Base-by-base conservation (phyloP, 2,113 vertebrate genomes). In the Hippopotamus amphibius region DNA sequence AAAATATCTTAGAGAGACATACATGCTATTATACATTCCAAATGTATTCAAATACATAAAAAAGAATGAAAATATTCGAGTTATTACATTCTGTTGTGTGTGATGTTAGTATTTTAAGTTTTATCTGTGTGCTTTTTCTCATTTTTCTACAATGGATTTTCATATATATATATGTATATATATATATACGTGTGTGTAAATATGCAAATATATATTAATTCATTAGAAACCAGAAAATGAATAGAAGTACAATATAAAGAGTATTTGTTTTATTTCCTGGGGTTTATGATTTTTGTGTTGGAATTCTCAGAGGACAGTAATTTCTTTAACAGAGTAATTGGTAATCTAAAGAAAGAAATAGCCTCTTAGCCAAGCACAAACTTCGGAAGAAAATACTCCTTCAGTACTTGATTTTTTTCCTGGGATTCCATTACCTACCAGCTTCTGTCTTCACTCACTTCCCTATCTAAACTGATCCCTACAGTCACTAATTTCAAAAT, bases 71-170 rank as follows among this genome's bases (percentile, higher is more conserved):
- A 71, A n/a, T 55, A 72, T 65, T 37, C 24, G 4, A 77, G 53
- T 2, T 72, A 72, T 74, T 88, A n/a, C 30, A 50, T 81, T 89
- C 1, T 80, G 14, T 63, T 74, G 30, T 33, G 0, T 63, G 55
- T 74, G 7, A 33, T 81, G 3, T 43, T 28, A 91, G n/a, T 6
- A 90, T 66, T 71, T 95, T 81, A 43, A 80, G n/a, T 57, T 82
- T 68, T 81, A 41, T 48, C 7, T 93, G 10, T 26, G 5, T 65
- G 53, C 6, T 48, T 82, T 95, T 83, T 37, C 57, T 93, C 50
- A 80, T 37, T 80, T 94, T 74, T 74, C n/a, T 59, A 26, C 12
- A 95, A 65, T 91, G 37, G 59, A 77, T 79, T 82, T 84, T 83
- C 22, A 93, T 43, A 79, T 65, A 57, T 33, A 61, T 48, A 80